phyloP scores from a whole-genome alignment of 1,140 invertebrate genomes.

The Octopus bimaculoides region DNA sequence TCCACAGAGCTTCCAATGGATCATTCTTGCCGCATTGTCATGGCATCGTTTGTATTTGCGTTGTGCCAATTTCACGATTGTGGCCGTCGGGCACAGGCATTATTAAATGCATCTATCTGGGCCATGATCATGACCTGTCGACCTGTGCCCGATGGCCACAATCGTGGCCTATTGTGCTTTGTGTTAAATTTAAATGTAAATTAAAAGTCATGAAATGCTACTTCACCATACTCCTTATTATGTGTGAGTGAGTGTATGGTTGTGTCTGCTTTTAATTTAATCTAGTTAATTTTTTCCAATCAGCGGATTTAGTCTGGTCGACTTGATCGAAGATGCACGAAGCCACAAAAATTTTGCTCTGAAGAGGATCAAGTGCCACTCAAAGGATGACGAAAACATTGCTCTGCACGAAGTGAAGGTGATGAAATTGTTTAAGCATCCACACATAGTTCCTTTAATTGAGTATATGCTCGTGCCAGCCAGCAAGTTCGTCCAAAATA shows the following conservation, averaged over 20 bases:
- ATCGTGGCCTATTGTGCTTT: no score
- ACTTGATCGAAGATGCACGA: conserved; percentile 73
- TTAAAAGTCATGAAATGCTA: neutral
- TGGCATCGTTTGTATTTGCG: no score
- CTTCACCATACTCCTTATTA: neutral
- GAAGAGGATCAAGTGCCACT: conserved; percentile 80
- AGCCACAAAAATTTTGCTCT: conserved; percentile 74
- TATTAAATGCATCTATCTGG: no score
- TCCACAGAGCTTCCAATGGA: no score
- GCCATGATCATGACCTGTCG: no score
- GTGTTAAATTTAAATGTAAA: neutral
- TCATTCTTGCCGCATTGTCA: no score
- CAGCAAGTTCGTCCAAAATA: conserved; percentile 31
- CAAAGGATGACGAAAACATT: conserved; percentile 72
- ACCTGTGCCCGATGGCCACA: no score
- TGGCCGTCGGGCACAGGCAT: no score
- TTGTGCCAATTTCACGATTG: no score
- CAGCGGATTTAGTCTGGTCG: conserved; percentile 82
- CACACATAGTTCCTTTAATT: conserved; percentile 75
- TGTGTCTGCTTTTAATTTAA: neutral
- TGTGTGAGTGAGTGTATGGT: neutral
- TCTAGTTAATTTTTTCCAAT: conserved; percentile 43
- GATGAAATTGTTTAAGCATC: conserved; percentile 70
- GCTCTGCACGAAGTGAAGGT: conserved; percentile 76
- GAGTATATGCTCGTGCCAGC: conserved; percentile 64